Conservation (phyloP, 2,113 vertebrate genomes). For the Leptobrachium leishanense region DNA sequence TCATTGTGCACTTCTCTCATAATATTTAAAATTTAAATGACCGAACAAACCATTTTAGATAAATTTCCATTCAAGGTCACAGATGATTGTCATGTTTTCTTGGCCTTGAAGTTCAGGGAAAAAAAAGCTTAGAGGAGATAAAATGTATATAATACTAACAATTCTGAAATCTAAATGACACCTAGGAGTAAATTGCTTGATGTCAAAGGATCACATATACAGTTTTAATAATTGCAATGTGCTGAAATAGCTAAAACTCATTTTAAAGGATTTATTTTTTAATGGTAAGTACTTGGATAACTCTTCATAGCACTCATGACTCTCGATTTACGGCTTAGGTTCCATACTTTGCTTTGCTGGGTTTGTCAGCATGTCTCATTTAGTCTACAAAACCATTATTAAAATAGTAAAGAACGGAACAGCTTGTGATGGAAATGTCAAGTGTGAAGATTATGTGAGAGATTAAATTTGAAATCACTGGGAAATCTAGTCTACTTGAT, state of each 20-base stretch:
- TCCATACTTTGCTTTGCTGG: conserved; percentile 3
- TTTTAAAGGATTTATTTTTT: too few relatives aligned
- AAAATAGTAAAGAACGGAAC: conserved; percentile 35
- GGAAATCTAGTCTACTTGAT: conserved; percentile 22
- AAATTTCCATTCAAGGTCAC: too few relatives aligned
- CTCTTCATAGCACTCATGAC: conserved; percentile 20
- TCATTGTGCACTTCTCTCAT: too few relatives aligned
- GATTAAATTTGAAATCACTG: conserved; percentile 23
- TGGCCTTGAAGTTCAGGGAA: background rate
- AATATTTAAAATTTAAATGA: too few relatives aligned
- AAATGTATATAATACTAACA: conserved; percentile 1
- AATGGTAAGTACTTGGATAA: conserved; percentile 16
- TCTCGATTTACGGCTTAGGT: conserved; percentile 10
- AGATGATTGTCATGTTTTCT: too few relatives aligned
- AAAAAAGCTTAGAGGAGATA: background rate
- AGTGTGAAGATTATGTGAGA: conserved; percentile 36
- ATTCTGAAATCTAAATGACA: conserved; percentile 25
- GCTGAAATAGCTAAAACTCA: background rate
- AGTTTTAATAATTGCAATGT: conserved; percentile 21
- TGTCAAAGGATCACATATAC: conserved; percentile 14
- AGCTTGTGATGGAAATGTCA: conserved; percentile 38
- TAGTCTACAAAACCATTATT: conserved; percentile 31
- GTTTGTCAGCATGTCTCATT: conserved; percentile 29
- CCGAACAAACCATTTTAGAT: too few relatives aligned
- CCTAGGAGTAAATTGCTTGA: conserved; percentile 13